These are phyloP conservation scores for Tuta absoluta DNA, from an alignment of 2,888 invertebrate genomes.

Conservation along the genomic window DNA sequence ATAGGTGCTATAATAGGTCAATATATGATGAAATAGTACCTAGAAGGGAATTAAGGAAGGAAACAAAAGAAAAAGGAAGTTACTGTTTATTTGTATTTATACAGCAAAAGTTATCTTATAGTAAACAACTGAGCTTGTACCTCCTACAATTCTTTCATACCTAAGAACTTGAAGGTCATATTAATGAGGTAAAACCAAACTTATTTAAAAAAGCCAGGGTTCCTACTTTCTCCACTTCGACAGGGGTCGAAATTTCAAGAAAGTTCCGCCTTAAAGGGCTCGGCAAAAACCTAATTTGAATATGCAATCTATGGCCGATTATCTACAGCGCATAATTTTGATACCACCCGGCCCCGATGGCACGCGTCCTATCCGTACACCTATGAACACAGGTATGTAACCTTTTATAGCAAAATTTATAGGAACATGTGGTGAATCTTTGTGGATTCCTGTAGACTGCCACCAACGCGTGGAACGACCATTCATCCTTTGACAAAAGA, in stretches of 20 bases:
- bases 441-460: conserved; percentile 23
- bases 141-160: too few species aligned
- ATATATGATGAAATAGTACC: too few species aligned
- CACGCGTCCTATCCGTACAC: conserved; percentile 37
- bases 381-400: background rate
- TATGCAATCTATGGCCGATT: conserved; percentile 43
- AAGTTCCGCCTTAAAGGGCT: conserved; percentile 1
- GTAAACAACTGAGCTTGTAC: too few species aligned
- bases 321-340: conserved; percentile 58
- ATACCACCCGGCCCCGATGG: conserved; percentile 38
- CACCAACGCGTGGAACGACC: conserved; percentile 50
- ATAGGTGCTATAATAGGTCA: background rate
- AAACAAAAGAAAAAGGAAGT: background rate
- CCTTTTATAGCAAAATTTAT: background rate
- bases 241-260: conserved; percentile 10
- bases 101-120: background rate
- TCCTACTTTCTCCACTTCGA: conserved; percentile 11
- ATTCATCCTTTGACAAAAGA: conserved; percentile 39
- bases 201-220: background rate
- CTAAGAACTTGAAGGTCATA: too few species aligned
- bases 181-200: background rate
- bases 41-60: background rate
- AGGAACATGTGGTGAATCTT: conserved; percentile 19
- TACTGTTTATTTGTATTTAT: background rate
- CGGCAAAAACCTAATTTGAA: conserved; percentile 61